Evolutionary conservation across 2,113 vertebrate species (phyloP).

Genomic region (Pluvialis apricaria): DNA sequence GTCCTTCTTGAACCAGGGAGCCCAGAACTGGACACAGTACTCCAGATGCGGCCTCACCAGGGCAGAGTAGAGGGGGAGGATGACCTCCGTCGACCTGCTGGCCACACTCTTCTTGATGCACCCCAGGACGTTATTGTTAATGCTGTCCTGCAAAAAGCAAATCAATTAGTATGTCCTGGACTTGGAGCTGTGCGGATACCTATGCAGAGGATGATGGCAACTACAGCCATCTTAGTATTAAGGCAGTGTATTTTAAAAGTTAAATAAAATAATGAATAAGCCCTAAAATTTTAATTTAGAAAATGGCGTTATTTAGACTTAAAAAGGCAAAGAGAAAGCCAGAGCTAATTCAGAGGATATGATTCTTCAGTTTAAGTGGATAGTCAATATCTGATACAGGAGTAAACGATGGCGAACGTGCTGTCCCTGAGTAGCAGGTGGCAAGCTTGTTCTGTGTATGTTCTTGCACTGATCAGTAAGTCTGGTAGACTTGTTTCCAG

Average conservation of each 20-base stretch:
- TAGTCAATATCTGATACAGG: neutral
- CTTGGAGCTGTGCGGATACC: neutral
- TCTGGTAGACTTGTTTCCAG: neutral
- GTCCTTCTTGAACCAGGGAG: too few relatives aligned
- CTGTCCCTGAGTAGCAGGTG: neutral
- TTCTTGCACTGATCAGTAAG: neutral
- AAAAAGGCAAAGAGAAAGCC: neutral
- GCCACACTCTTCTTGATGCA: too few relatives aligned
- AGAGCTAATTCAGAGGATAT: too few relatives aligned
- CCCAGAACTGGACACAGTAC: too few relatives aligned
- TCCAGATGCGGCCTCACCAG: too few relatives aligned
- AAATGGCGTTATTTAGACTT: neutral
- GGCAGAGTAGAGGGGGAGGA: too few relatives aligned
- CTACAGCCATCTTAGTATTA: neutral
- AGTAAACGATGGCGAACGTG: neutral
- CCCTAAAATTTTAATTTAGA: neutral
- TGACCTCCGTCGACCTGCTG: too few relatives aligned
- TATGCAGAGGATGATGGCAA: neutral
- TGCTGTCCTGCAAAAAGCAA: neutral
- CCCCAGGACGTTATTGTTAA: too few relatives aligned
- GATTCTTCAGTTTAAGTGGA: neutral
- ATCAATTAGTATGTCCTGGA: neutral
- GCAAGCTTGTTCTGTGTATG: neutral
- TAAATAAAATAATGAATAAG: neutral
- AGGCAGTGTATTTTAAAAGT: neutral